Percentiles rank a stretch among this genome's conserved stretches.
phyloP scores from a whole-genome alignment of 2,888 invertebrate species.

The Chydorus sphaericus region DNA sequence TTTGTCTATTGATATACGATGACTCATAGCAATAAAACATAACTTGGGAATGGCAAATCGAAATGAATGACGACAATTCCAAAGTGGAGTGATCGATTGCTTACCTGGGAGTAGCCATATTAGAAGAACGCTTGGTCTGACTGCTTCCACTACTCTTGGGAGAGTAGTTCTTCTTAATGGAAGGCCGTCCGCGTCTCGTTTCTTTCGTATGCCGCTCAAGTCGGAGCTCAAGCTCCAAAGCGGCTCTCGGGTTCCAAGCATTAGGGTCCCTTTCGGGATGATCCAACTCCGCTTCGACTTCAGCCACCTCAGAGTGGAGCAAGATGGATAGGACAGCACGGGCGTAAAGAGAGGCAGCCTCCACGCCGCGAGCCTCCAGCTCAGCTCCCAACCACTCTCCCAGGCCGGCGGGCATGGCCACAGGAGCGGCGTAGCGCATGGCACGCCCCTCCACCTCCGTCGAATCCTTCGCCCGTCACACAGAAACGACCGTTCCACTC shows the following conservation, averaged over 20 bases:
- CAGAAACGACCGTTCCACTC: not conserved
- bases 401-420: slow-evolving; percentile 47
- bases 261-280: slow-evolving; percentile 7
- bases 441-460: slow-evolving; percentile 9
- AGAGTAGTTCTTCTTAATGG: not conserved
- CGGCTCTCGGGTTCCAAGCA: not conserved
- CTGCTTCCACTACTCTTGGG: not conserved
- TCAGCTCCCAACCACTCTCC: slow-evolving; percentile 60
- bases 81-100: too few relatives aligned
- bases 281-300: slow-evolving; percentile 13
- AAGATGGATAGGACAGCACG: slow-evolving; percentile 46
- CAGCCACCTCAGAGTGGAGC: slow-evolving; percentile 38
- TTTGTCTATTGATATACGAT: too few relatives aligned
- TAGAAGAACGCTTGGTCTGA: not conserved
- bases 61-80: too few relatives aligned
- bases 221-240: slow-evolving; percentile 5
- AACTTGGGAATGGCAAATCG: not conserved
- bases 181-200: slow-evolving; percentile 21
- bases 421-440: slow-evolving; percentile 46
- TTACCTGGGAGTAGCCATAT: not conserved
- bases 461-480: not conserved
- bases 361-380: slow-evolving; percentile 58
- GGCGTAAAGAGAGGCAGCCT: slow-evolving; percentile 44
- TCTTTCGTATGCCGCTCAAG: slow-evolving; percentile 32
- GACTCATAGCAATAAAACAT: not conserved